These are phyloP conservation scores for Xyrichtys novacula DNA, from an alignment of 2,797 vertebrate genomes.

Conservation along the genomic window DNA sequence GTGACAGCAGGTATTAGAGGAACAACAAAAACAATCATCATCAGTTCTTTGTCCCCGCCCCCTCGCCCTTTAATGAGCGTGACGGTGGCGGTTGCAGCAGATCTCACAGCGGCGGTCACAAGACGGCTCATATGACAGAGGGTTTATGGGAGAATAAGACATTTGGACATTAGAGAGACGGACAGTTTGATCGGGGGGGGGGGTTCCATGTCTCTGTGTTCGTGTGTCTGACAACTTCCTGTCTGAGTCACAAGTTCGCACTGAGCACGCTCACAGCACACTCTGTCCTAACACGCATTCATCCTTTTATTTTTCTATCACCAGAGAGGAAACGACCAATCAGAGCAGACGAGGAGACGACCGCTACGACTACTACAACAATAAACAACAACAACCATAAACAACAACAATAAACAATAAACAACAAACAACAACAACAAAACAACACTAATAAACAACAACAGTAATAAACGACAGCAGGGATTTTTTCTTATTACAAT, in stretches of 20 bases:
- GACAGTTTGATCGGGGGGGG: background rate
- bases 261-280: background rate
- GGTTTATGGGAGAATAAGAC: constrained; percentile 26
- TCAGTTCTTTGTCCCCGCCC: constrained; percentile 40
- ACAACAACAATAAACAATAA: too few relatives aligned
- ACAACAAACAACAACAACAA: too few relatives aligned
- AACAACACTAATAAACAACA: too few relatives aligned
- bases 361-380: too few relatives aligned
- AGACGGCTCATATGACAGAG: constrained; percentile 55
- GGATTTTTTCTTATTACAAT: too few relatives aligned
- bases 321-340: too few relatives aligned
- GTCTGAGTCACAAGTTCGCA: constrained; percentile 2
- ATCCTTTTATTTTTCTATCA: too few relatives aligned
- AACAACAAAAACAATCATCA: constrained; percentile 7
- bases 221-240: background rate
- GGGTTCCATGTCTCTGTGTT: background rate
- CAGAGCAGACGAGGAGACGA: too few relatives aligned
- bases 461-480: too few relatives aligned
- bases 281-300: background rate
- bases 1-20: too few relatives aligned
- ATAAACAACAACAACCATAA: too few relatives aligned
- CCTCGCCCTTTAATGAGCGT: constrained; percentile 46
- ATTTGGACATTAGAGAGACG: constrained; percentile 14
- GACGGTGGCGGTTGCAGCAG: constrained; percentile 37
- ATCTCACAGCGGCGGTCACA: constrained; percentile 51